Evolutionary conservation across 2,797 vertebrate species (phyloP).

Genomic region (Sciurus vulgaris): DNA sequence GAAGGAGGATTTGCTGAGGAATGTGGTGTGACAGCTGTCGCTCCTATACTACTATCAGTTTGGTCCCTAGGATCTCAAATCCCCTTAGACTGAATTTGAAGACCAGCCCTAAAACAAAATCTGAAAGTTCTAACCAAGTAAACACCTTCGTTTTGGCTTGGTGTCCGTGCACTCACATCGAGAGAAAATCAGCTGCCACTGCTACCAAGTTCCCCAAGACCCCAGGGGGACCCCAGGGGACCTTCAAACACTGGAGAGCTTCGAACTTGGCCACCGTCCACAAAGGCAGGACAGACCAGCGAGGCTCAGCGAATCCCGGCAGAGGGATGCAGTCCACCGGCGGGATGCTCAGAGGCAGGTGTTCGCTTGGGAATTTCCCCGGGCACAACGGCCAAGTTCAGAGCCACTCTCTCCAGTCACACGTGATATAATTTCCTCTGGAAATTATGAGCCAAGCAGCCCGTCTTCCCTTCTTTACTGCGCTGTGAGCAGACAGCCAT

Average conservation of each 20-base stretch:
- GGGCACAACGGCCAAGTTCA: background rate
- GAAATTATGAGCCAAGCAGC: background rate
- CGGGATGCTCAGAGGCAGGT: background rate
- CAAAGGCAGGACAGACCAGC: background rate
- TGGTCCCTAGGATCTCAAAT: background rate
- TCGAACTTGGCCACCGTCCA: background rate
- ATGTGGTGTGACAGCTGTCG: background rate
- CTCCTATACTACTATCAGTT: background rate
- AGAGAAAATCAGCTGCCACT: background rate
- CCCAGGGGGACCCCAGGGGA: background rate
- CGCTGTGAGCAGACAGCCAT: background rate
- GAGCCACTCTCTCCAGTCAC: background rate
- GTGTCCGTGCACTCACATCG: background rate
- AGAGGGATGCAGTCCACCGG: no score
- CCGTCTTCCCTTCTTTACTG: slow-evolving; percentile 39
- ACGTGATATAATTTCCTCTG: background rate
- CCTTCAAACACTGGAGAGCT: background rate
- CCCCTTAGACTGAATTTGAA: background rate
- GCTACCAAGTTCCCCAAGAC: background rate
- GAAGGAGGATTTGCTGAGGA: background rate
- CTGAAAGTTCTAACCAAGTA: slow-evolving; percentile 46
- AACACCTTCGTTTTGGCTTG: background rate
- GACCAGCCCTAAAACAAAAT: slow-evolving; percentile 30
- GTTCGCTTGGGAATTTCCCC: background rate
- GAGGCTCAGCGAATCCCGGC: background rate